These are phyloP conservation scores for Struthidea cinerea DNA, from an alignment of 2,113 vertebrate genomes.

Conservation along the genomic window DNA sequence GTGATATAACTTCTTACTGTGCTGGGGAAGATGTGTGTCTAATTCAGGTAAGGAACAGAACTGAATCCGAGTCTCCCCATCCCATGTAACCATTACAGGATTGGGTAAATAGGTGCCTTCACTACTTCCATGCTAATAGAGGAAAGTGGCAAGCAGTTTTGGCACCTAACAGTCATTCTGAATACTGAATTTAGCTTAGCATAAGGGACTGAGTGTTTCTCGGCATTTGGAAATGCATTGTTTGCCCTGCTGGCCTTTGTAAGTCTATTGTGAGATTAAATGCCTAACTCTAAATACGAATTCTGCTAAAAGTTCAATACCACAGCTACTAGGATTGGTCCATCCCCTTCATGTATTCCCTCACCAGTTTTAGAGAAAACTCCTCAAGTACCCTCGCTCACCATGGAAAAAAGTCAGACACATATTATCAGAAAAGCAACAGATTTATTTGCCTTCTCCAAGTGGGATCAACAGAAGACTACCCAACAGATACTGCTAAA, in stretches of 20 bases:
- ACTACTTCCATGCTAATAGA: neutral
- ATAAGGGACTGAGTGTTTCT: neutral
- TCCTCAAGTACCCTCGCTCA: neutral
- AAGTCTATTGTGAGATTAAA: neutral
- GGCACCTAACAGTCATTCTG: neutral
- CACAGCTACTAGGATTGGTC: neutral
- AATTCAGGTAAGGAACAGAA: neutral
- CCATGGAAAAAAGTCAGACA: neutral
- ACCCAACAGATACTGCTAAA: neutral
- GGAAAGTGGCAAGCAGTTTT: neutral
- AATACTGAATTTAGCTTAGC: neutral
- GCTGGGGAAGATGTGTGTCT: neutral
- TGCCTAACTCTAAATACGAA: neutral
- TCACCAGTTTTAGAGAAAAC: neutral
- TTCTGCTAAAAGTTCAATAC: neutral
- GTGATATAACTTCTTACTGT: neutral
- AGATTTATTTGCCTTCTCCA: neutral
- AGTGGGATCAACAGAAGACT: neutral
- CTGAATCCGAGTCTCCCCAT: neutral
- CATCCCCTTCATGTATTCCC: neutral
- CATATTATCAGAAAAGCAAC: neutral
- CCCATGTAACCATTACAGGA: neutral
- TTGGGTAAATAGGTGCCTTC: neutral
- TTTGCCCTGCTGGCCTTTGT: neutral
- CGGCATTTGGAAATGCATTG: neutral